Conservation (phyloP, 2,888 invertebrate species). For the Luperina nickerlii region DNA sequence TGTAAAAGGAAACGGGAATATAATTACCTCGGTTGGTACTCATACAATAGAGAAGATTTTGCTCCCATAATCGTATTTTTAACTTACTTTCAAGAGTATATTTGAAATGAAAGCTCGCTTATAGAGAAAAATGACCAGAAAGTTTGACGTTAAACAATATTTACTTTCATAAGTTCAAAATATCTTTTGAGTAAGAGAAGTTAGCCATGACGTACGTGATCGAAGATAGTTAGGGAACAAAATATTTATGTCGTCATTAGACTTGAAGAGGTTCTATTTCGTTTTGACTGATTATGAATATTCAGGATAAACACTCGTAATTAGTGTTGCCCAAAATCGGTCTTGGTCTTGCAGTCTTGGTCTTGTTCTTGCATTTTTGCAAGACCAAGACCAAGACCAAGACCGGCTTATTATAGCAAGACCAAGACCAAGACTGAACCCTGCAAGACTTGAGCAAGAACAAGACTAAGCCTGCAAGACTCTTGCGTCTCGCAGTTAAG, state of each 20-base stretch:
- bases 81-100: constrained; percentile 18
- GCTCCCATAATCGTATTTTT: background rate
- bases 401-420: too few relatives aligned
- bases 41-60: constrained; percentile 12
- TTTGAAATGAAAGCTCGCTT: constrained; percentile 26
- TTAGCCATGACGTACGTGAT: background rate
- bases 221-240: background rate
- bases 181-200: background rate
- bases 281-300: constrained; percentile 1
- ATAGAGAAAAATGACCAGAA: background rate
- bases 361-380: too few relatives aligned
- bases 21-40: constrained; percentile 26
- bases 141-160: background rate
- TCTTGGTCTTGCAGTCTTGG: too few relatives aligned
- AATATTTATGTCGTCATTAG: background rate
- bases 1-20: constrained; percentile 12
- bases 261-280: background rate
- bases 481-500: too few relatives aligned
- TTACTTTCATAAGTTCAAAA: background rate
- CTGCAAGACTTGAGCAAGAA: too few relatives aligned
- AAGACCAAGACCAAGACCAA: too few relatives aligned
- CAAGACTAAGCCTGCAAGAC: too few relatives aligned
- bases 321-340: too few relatives aligned
- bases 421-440: too few relatives aligned
- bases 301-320: background rate